These are phyloP conservation scores for Cephus cinctus DNA, from an alignment of 1,140 invertebrate species.

Conservation along the genomic window DNA sequence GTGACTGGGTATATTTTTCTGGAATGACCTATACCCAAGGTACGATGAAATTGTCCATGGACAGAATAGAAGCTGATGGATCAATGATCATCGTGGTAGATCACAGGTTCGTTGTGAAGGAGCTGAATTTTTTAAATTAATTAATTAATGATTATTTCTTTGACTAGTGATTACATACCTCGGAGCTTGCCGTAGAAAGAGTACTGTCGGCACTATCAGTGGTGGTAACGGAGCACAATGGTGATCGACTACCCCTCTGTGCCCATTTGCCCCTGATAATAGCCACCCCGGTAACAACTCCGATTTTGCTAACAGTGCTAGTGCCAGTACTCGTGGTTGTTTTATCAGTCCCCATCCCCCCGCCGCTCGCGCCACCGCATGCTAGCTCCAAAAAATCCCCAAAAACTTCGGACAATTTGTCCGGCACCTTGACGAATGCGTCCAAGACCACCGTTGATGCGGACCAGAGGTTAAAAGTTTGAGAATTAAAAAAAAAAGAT, in stretches of 20 bases:
- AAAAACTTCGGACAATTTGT: slow-evolving; percentile 49
- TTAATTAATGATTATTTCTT: too few relatives aligned
- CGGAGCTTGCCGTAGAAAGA: slow-evolving; percentile 40
- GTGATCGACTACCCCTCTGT: slow-evolving; percentile 31
- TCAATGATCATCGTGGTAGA: too few relatives aligned
- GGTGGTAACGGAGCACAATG: slow-evolving; percentile 37
- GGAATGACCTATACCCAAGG: too few relatives aligned
- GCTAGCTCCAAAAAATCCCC: slow-evolving; percentile 50
- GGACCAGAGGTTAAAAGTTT: not conserved
- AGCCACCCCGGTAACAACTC: slow-evolving; percentile 46
- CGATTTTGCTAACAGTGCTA: slow-evolving; percentile 36
- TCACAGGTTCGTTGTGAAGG: too few relatives aligned
- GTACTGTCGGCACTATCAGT: slow-evolving; percentile 46
- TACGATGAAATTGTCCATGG: too few relatives aligned
- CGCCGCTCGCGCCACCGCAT: slow-evolving; percentile 37
- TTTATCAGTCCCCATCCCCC: slow-evolving; percentile 5
- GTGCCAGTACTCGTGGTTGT: slow-evolving; percentile 10
- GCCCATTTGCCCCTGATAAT: slow-evolving; percentile 46
- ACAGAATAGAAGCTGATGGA: too few relatives aligned
- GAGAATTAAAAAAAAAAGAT: too few relatives aligned
- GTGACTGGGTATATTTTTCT: too few relatives aligned
- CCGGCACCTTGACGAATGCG: slow-evolving; percentile 47
- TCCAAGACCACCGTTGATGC: slow-evolving; percentile 31
- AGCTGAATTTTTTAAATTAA: too few relatives aligned
- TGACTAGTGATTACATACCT: slow-evolving; percentile 34